Base-by-base conservation (phyloP, 2,797 vertebrate genomes). In the Pelodytes ibericus region DNA sequence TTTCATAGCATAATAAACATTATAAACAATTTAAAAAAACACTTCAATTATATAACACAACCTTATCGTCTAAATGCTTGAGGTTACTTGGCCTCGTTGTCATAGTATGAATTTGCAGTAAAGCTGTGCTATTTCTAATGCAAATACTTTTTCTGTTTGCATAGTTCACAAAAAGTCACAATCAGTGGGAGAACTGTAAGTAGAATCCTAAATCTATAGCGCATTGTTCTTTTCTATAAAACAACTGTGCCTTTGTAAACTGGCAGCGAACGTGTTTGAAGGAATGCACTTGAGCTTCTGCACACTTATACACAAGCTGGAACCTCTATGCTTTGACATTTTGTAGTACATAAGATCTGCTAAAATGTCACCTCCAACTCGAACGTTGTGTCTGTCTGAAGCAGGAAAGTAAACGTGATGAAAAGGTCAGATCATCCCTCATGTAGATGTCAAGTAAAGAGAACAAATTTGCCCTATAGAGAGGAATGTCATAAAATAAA, bases 311-410 rank as follows among this genome's bases (percentile, higher is more conserved):
- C 80, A 81, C 77, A 71, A 80, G 84, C 65, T 80, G 75, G 2
- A 15, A 83, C 87, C 84, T 85, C 86, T 83, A 82, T 79, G 81
- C 79, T 84, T 83, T 90, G 92, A 88, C 89, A 91, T 91, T 92
- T 88, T 72, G 82, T 83, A 87, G 88, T 85, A 87, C 82, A 85
- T 30, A 63, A 51, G 61, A 6, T 20, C 9, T 39, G 41, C 27
- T 16, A 22, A 75, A 75, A 69, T 75, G 73, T 69, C 73, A 61
- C 13, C 10, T 6, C 16, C n/a, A 62, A 13, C 31, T 62, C 4
- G 25, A 41, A 64, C 3, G 0, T 49, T 66, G 13, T 49, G 2
- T 69, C 41, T 10, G 15, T 16, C 18, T 16, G 0, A 13, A 16
- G 18, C 10, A 44, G 15, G 2, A 44, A 44, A 44, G 3, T 44